phyloP scores from a whole-genome alignment of 2,113 vertebrate genomes.

The Channa argus region DNA sequence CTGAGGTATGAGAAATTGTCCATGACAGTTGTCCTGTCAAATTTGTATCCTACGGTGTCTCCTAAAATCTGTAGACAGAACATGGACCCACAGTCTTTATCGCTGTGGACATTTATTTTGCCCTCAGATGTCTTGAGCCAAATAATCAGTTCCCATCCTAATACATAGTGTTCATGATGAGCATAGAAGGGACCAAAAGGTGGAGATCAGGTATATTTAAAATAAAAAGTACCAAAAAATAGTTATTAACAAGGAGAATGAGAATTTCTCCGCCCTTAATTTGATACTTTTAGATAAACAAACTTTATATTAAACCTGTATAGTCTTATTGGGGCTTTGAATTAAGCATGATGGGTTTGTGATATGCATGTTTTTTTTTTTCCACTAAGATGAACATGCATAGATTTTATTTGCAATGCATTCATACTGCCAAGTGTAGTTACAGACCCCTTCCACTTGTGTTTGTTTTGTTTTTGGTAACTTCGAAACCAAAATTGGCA shows the following conservation, averaged over 20 bases:
- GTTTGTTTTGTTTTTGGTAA: conserved; percentile 64
- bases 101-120: conserved; percentile 7
- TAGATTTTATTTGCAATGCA: conserved; percentile 75
- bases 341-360: conserved; percentile 71
- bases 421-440: conserved; percentile 79
- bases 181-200: conserved; percentile 66
- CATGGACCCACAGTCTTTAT: conserved; percentile 2
- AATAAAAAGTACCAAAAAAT: conserved; percentile 14
- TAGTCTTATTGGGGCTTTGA: conserved; percentile 45
- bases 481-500: conserved; percentile 61
- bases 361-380: conserved; percentile 76
- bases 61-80: conserved; percentile 6
- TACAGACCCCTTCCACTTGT: conserved; percentile 48
- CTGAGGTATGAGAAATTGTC: conserved; percentile 27
- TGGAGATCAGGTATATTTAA: conserved; percentile 62
- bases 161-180: conserved; percentile 31
- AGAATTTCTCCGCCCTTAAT: conserved; percentile 40
- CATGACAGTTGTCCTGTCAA: background rate
- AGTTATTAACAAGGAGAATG: background rate
- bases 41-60: background rate
- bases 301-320: conserved; percentile 63
- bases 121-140: conserved; percentile 41
- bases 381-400: conserved; percentile 61
- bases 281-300: conserved; percentile 54
- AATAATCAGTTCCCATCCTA: conserved; percentile 37